Base-by-base conservation (phyloP, 2,113 vertebrate species). In the Ivindomyrus marchei region DNA sequence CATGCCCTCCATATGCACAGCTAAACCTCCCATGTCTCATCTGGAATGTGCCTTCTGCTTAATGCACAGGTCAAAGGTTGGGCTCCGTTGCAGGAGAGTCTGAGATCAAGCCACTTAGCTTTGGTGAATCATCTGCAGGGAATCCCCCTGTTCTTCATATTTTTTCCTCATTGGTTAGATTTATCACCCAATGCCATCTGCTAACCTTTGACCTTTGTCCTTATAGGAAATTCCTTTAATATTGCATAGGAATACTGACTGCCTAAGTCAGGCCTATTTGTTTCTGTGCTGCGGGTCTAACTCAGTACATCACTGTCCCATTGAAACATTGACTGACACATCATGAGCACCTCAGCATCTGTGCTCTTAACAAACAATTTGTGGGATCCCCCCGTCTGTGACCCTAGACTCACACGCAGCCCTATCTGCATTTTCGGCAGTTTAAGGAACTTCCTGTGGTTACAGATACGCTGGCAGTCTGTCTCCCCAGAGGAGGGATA, bases 401-500 rank as follows among this genome's bases (percentile, higher is more conserved):
- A 56, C 36, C 36, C 17, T 10, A 21, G 8, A 66, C 21, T 62
- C 53, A 24, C 19, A n/a, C 0, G 17, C 15, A 24, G 21, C 39
- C 36, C 36, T 88, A 46, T 88, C 56, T 66, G 21, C 45, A 11
- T 27, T 49, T 89, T 77, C 1, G 19, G 36, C 31, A 52, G 50
- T 70, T 70, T 31, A 3, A 70, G 15, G 42, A 31, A 13, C 36
- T 89, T 85, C 89, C 89, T 89, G 50, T 89, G 15, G 88, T 52
- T 89, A 24, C 24, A 80, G 66, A 83, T 21, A 53, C 0, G 27
- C 50, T 21, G 46, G 15, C 47, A 42, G 17, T 52, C 47, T 83
- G 17, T 21, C 52, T 85, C 77, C 49, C 89, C 52, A 58, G 80
- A 83, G 80, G 42, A 45, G 92, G 89, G 17, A 50, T 74, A 90